Evolutionary conservation across 2,797 vertebrate species (phyloP).

Genomic region (Lithobates sylvaticus): DNA sequence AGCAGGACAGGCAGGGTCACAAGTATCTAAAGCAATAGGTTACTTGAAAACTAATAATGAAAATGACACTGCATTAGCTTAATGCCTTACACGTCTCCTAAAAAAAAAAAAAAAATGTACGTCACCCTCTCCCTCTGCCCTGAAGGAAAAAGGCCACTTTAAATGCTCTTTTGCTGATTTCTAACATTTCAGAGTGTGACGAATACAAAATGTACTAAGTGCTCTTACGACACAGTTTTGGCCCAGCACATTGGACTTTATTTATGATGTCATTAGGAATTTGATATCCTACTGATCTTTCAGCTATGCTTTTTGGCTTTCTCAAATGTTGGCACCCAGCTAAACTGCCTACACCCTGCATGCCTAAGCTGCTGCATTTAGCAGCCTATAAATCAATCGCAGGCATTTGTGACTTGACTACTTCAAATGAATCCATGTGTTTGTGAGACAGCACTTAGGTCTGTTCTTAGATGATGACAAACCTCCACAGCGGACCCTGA

Average conservation of each 20-base stretch:
- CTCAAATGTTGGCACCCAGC: conserved; percentile 38
- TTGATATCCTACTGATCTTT: conserved; percentile 48
- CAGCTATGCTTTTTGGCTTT: conserved; percentile 39
- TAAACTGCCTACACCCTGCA: conserved; percentile 42
- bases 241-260: conserved; percentile 37
- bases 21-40: not conserved
- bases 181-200: conserved; percentile 24
- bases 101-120: not conserved
- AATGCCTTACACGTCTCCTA: not conserved
- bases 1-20: not conserved
- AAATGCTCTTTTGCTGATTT: conserved; percentile 20
- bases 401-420: not conserved
- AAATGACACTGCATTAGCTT: too few relatives aligned
- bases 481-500: not conserved
- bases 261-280: conserved; percentile 58
- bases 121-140: conserved; percentile 5
- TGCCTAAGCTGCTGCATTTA: conserved; percentile 27
- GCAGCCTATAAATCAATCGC: conserved; percentile 41
- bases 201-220: conserved; percentile 54
- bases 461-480: not conserved
- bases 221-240: conserved; percentile 48
- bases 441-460: not conserved
- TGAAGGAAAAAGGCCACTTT: conserved; percentile 22
- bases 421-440: not conserved
- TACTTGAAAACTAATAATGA: too few relatives aligned